Base-by-base conservation (phyloP, 1,140 invertebrate species). In the Rhagoletis pomonella region DNA sequence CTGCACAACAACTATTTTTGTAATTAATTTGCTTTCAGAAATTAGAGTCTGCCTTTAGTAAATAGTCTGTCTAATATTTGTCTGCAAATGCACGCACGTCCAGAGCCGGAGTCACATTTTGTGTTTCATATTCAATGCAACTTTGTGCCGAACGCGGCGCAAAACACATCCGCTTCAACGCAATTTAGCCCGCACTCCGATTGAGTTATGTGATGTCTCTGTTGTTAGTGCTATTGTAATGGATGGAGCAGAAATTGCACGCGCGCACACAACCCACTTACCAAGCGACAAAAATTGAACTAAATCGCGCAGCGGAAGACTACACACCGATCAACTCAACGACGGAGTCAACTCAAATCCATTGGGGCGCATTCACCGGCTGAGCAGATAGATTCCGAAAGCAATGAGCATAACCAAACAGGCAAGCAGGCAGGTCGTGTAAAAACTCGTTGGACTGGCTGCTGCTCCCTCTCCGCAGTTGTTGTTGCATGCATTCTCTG, bases 291-390 rank as follows among this genome's bases (percentile, higher is more conserved):
- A 17, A 29, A 81, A 81, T 17, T 58, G 73, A 81, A 81, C 73
- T 81, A 55, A 81, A 81, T 81, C 73, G 73, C 73, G 73, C 73
- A 7, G 73, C 73, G 73, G 0, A 12, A 81, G 73, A 55, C 73
- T 55, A 58, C 73, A 67, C n/a, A 19, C 47, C 47, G 47, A 50
- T 81, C 73, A 81, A 39, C 69, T 77, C 69, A 50, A 14, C 5
- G 39, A 19, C 39, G 39, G 14, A 69, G 42, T 39, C 39, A 77
- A 81, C 73, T 81, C 73, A 81, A 81, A 55, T 81, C 73, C 73
- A 55, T 19, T 58, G 44, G n/a, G 44, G n/a, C n/a, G 17, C n/a
- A 81, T 81, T 50, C 73, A 55, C 47, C 47, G 47, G 47, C 47
- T 50, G 73, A 81, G 73, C 73, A n/a, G n/a, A 7, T 55, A 19